phyloP scores from a whole-genome alignment of 2,888 invertebrate genomes.

The Globia sparganii region DNA sequence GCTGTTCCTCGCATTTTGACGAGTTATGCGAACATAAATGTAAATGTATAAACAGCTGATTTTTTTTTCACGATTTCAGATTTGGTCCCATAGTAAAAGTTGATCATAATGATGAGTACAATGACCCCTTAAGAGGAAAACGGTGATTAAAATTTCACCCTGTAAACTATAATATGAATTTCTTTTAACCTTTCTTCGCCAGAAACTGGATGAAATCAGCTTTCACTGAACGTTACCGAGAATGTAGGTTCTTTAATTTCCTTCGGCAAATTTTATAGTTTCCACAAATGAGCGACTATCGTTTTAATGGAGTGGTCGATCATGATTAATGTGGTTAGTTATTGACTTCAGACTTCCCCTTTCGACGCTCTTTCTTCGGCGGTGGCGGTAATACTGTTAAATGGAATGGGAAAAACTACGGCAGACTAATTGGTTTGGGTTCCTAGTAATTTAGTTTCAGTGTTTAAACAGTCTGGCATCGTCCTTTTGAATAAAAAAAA shows the following conservation, averaged over 20 bases:
- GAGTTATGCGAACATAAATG: too few species aligned
- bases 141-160: too few species aligned
- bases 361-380: constrained; percentile 50
- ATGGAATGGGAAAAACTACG: constrained; percentile 46
- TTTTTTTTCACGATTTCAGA: too few species aligned
- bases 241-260: constrained; percentile 50
- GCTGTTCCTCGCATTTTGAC: too few species aligned
- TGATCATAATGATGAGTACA: too few species aligned
- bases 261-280: constrained; percentile 55
- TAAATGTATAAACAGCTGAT: too few species aligned
- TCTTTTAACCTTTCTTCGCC: constrained; percentile 26
- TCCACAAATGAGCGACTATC: constrained; percentile 54
- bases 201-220: constrained; percentile 32
- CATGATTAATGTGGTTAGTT: constrained; percentile 68
- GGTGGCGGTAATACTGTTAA: constrained; percentile 43
- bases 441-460: constrained; percentile 46
- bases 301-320: constrained; percentile 51
- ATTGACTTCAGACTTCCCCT: constrained; percentile 54
- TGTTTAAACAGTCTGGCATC: constrained; percentile 14
- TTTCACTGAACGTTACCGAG: constrained; percentile 42
- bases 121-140: too few species aligned
- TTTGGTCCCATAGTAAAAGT: too few species aligned
- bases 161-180: constrained; percentile 8
- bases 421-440: constrained; percentile 29
- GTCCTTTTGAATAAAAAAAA: constrained; percentile 14